A percentile compares a stretch with the other conserved stretches of the same genome.
Evolutionary conservation across 2,888 invertebrate genomes (phyloP).

Genomic region (Rotaria magnacalcarata): DNA sequence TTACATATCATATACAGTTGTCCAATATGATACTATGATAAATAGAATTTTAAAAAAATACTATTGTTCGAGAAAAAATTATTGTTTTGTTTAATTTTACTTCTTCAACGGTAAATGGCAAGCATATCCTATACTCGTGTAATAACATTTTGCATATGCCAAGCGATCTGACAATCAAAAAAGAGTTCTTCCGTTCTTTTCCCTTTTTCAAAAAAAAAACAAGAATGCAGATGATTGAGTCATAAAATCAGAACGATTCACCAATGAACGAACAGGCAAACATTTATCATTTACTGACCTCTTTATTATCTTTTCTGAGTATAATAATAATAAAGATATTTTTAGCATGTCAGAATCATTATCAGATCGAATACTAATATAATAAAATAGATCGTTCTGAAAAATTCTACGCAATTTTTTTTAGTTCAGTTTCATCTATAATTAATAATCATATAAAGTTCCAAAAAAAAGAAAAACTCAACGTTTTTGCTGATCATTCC

Average conservation of each 20-base stretch:
- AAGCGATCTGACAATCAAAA: not conserved
- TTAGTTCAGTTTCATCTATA: too few relatives aligned
- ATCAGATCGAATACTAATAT: too few relatives aligned
- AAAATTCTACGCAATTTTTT: too few relatives aligned
- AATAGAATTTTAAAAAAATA: too few relatives aligned
- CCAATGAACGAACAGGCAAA: not conserved
- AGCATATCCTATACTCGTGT: constrained; percentile 83
- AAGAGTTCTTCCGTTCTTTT: not conserved
- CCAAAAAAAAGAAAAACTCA: not conserved
- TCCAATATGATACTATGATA: constrained; percentile 76
- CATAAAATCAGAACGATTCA: not conserved
- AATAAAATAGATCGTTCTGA: too few relatives aligned
- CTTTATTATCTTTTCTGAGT: not conserved
- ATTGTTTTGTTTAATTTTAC: constrained; percentile 61
- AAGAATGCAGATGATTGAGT: not conserved
- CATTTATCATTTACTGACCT: not conserved
- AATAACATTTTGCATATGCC: constrained; percentile 66
- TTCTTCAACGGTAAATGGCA: constrained; percentile 86
- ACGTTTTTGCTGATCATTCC: not conserved
- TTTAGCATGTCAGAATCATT: too few relatives aligned
- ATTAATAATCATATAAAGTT: too few relatives aligned
- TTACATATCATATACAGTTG: constrained; percentile 90
- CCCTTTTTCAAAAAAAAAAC: not conserved
- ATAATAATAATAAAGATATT: too few relatives aligned
- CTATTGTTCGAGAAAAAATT: not conserved